Evolutionary conservation across 2,797 vertebrate genomes (phyloP).

Genomic region (Phrynocephalus forsythii): DNA sequence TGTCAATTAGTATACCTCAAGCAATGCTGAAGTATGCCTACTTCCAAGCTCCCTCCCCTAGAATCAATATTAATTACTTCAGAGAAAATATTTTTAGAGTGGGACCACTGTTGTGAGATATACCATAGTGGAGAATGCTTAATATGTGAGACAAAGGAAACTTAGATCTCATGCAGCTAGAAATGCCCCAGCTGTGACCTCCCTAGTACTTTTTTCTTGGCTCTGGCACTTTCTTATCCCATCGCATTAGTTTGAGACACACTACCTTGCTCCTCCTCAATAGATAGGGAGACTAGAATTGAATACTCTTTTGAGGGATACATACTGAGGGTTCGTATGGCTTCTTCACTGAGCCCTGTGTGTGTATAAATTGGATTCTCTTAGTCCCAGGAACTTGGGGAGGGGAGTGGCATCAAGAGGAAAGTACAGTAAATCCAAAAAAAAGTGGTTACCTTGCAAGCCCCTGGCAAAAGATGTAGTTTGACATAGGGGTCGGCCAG

Average conservation of each 20-base stretch:
- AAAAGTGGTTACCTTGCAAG: constrained; percentile 84
- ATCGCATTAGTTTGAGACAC: neutral
- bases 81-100: neutral
- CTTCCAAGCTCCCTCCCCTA: neutral
- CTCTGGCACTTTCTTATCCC: neutral
- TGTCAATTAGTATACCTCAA: neutral
- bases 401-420: neutral
- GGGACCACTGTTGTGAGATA: neutral
- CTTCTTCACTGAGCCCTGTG: too few relatives aligned
- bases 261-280: neutral
- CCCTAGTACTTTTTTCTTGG: neutral
- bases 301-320: neutral
- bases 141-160: neutral
- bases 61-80: constrained; percentile 2
- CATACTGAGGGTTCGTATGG: neutral
- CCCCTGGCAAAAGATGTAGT: constrained; percentile 89
- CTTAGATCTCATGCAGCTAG: neutral
- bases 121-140: neutral
- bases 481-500: constrained; percentile 92
- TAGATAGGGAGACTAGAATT: neutral
- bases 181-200: neutral
- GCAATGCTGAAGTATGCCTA: neutral
- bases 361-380: neutral
- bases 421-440: neutral
- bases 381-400: neutral